Evolutionary conservation across 2,888 invertebrate species (phyloP).

Genomic region (Druceiella hillmani): DNA sequence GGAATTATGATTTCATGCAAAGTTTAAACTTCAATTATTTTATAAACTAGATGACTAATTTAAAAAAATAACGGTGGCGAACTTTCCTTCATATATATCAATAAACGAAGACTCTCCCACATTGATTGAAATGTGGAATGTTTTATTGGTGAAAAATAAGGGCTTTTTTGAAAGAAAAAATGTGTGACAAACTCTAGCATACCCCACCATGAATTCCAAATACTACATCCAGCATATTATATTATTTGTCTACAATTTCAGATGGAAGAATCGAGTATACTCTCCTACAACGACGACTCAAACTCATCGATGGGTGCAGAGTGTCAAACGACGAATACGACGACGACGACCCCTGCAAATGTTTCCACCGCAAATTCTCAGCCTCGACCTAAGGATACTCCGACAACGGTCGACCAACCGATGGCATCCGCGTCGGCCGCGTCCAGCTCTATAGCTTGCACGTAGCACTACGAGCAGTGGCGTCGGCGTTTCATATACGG

Average conservation of each 20-base stretch:
- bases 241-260: constrained; percentile 28
- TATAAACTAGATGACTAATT: no score
- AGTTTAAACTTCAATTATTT: no score
- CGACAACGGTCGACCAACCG: constrained; percentile 6
- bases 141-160: no score
- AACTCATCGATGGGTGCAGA: constrained; percentile 37
- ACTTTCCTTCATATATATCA: no score
- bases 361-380: constrained; percentile 22
- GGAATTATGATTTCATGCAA: no score
- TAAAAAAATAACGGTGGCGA: no score
- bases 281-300: constrained; percentile 46
- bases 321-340: constrained; percentile 33
- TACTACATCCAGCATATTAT: no score
- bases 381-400: constrained; percentile 1
- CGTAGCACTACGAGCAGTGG: constrained; percentile 47
- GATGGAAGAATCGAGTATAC: constrained; percentile 41
- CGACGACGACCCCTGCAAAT: constrained; percentile 34
- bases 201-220: no score
- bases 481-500: constrained; percentile 43
- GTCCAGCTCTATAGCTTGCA: constrained; percentile 38
- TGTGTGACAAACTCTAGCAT: no score
- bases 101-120: no score
- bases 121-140: no score
- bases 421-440: constrained; percentile 26
- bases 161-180: no score